Evolutionary conservation across 2,797 vertebrate genomes (phyloP).

Genomic region (Falco biarmicus): DNA sequence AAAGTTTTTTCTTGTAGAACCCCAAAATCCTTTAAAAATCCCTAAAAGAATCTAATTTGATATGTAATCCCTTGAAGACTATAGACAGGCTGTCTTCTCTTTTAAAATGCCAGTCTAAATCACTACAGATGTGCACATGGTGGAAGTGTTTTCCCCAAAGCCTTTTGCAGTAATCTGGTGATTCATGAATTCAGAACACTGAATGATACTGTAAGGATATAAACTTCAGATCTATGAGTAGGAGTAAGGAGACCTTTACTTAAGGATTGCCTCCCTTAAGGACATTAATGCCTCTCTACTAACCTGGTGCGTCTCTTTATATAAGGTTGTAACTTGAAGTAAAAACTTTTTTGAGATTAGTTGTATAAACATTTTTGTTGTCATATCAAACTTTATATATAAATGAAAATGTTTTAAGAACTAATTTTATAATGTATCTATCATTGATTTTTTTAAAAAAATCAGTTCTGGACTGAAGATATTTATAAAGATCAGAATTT

Average conservation of each 20-base stretch:
- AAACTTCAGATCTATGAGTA: neutral
- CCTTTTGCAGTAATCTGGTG: neutral
- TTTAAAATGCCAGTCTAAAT: neutral
- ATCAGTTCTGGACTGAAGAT: neutral
- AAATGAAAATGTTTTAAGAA: neutral
- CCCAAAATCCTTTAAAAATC: neutral
- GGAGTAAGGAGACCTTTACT: rapidly evolving
- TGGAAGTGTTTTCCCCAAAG: rapidly evolving
- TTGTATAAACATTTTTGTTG: neutral
- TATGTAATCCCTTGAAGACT: neutral
- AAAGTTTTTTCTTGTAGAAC: neutral
- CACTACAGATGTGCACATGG: no score
- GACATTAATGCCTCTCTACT: neutral
- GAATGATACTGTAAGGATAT: neutral
- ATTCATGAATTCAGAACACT: neutral
- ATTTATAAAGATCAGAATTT: neutral
- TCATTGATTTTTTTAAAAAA: rapidly evolving
- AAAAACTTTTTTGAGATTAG: neutral
- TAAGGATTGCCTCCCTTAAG: neutral
- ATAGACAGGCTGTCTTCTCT: neutral
- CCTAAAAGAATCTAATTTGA: neutral
- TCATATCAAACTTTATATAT: neutral
- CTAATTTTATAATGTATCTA: neutral
- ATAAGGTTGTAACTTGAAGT: neutral
- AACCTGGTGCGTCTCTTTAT: neutral